phyloP scores from a whole-genome alignment of 2,888 invertebrate genomes.

The Xylocampa areola region DNA sequence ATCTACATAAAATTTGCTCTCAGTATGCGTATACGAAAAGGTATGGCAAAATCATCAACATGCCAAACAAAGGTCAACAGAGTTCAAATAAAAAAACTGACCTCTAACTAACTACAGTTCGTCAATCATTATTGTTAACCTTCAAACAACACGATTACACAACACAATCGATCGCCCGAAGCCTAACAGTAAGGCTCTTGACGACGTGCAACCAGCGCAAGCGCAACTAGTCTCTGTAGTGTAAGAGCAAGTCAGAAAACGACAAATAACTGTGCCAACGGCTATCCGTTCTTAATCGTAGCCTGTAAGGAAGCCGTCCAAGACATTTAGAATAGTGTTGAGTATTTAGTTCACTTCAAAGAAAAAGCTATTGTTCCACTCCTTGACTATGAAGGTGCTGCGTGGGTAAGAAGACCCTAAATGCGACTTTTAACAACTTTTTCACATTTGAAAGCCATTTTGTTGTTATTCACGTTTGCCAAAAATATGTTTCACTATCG shows the following conservation, averaged over 20 bases:
- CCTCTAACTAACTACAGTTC: conserved; percentile 6
- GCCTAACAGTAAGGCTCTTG: conserved; percentile 16
- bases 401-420: too few relatives aligned
- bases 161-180: conserved; percentile 26
- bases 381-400: conserved; percentile 3
- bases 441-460: too few relatives aligned
- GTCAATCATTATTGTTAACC: conserved; percentile 27
- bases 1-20: too few relatives aligned
- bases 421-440: too few relatives aligned
- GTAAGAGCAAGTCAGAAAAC: conserved; percentile 43
- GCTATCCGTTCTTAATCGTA: conserved; percentile 63
- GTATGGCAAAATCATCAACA: neutral
- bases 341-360: conserved; percentile 31
- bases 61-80: neutral
- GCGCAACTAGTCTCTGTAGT: conserved; percentile 45
- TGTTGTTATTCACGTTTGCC: too few relatives aligned
- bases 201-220: conserved; percentile 11
- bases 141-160: conserved; percentile 22
- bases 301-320: conserved; percentile 46
- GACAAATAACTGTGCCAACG: conserved; percentile 57
- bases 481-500: too few relatives aligned
- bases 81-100: conserved; percentile 4
- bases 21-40: too few relatives aligned
- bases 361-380: conserved; percentile 13
- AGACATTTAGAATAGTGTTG: conserved; percentile 38